These are phyloP conservation scores for Spicauda simplicius DNA, from an alignment of 2,888 invertebrate genomes.

Conservation along the genomic window DNA sequence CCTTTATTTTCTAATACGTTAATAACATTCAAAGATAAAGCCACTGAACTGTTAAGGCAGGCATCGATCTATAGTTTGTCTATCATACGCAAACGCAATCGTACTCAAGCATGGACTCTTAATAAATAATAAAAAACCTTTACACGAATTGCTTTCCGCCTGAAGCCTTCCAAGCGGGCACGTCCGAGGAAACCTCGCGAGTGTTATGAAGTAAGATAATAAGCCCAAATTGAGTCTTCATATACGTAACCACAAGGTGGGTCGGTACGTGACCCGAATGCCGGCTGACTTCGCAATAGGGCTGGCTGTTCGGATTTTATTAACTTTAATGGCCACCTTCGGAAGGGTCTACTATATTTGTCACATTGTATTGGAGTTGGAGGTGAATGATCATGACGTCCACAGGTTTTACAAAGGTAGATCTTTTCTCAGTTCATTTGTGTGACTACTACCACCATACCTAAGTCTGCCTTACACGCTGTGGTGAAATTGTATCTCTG, in stretches of 20 bases:
- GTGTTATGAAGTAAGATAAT: constrained; percentile 60
- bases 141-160: constrained; percentile 10
- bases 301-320: constrained; percentile 29
- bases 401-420: too few relatives aligned
- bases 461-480: too few relatives aligned
- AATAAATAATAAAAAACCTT: constrained; percentile 1
- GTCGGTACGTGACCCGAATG: constrained; percentile 44
- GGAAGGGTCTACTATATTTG: constrained; percentile 10
- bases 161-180: constrained; percentile 22
- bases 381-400: background rate
- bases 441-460: too few relatives aligned
- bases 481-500: too few relatives aligned
- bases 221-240: constrained; percentile 52
- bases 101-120: background rate
- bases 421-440: too few relatives aligned
- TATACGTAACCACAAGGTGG: constrained; percentile 47
- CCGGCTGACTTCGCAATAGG: constrained; percentile 6
- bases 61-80: too few relatives aligned
- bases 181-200: constrained; percentile 18
- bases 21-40: too few relatives aligned
- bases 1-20: too few relatives aligned
- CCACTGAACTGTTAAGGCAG: too few relatives aligned
- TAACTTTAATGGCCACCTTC: constrained; percentile 12
- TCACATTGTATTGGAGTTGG: constrained; percentile 8
- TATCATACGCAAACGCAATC: background rate